phyloP scores from a whole-genome alignment of 2,113 vertebrate genomes.

The Calypte anna region DNA sequence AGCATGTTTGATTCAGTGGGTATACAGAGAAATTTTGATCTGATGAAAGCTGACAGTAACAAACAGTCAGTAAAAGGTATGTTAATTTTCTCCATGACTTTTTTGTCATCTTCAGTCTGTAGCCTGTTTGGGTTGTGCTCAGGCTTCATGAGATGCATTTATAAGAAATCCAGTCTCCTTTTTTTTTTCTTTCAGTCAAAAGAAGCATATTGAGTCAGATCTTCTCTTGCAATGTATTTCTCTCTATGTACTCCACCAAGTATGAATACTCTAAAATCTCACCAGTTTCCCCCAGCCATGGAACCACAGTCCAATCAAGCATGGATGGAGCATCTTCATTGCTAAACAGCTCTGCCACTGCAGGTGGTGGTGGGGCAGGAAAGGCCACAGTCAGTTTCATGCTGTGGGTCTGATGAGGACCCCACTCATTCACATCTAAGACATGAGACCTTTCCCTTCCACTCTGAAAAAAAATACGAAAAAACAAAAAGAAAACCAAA shows the following conservation, averaged over 20 bases:
- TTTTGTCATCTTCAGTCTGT: background rate
- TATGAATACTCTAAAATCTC: background rate
- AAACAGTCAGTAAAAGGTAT: background rate
- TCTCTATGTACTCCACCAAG: background rate
- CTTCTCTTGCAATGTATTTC: background rate
- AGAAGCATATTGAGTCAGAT: background rate
- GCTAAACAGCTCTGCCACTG: fast-evolving
- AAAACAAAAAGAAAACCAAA: too few relatives aligned
- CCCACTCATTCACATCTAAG: background rate
- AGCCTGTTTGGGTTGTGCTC: background rate
- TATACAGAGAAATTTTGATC: background rate
- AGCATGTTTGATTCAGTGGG: background rate
- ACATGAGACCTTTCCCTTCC: background rate
- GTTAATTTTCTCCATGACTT: background rate
- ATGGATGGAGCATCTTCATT: background rate
- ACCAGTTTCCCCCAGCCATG: background rate
- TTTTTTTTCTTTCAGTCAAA: background rate
- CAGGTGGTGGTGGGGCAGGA: background rate
- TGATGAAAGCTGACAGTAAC: background rate
- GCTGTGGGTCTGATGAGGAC: background rate
- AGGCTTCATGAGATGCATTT: background rate
- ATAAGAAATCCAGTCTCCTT: background rate
- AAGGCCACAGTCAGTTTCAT: background rate
- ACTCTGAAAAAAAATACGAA: background rate
- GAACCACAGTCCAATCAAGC: background rate